A percentile compares a stretch with the other conserved stretches of the same genome.
phyloP scores from a whole-genome alignment of 2,113 vertebrate genomes.

The Scomber scombrus region DNA sequence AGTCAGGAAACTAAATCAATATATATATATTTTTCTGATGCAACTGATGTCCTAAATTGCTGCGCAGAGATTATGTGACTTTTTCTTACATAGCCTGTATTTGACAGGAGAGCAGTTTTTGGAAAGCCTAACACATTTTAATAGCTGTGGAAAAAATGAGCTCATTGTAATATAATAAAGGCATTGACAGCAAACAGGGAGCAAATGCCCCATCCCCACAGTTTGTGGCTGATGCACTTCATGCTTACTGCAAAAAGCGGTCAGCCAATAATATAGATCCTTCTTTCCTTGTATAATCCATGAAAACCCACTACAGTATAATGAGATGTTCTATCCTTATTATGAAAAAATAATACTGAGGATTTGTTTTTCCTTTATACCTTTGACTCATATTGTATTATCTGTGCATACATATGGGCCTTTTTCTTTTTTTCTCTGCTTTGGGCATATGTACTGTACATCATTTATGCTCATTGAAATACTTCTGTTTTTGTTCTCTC shows the following conservation, averaged over 20 bases:
- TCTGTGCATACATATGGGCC: not conserved
- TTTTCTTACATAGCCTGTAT: constrained; percentile 38
- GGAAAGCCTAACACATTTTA: constrained; percentile 64
- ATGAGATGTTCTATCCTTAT: constrained; percentile 19
- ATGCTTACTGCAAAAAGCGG: constrained; percentile 27
- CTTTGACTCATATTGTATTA: not conserved
- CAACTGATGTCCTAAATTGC: constrained; percentile 25
- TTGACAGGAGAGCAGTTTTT: constrained; percentile 61
- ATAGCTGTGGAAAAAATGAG: constrained; percentile 79
- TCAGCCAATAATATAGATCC: constrained; percentile 24
- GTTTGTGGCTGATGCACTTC: constrained; percentile 49
- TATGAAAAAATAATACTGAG: constrained; percentile 10
- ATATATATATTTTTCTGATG: constrained; percentile 1
- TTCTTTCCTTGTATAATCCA: constrained; percentile 27
- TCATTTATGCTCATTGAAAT: not conserved
- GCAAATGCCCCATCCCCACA: constrained; percentile 51
- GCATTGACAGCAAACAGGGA: constrained; percentile 58
- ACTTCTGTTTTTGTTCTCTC: constrained; percentile 3
- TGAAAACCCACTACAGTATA: constrained; percentile 1
- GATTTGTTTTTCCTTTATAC: not conserved
- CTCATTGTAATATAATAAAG: constrained; percentile 65
- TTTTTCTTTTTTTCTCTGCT: not conserved
- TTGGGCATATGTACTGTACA: not conserved
- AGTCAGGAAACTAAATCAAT: constrained; percentile 1
- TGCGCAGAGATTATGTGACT: constrained; percentile 19